These are phyloP conservation scores for Bradysia coprophila DNA, from an alignment of 1,140 invertebrate genomes.

Conservation along the genomic window DNA sequence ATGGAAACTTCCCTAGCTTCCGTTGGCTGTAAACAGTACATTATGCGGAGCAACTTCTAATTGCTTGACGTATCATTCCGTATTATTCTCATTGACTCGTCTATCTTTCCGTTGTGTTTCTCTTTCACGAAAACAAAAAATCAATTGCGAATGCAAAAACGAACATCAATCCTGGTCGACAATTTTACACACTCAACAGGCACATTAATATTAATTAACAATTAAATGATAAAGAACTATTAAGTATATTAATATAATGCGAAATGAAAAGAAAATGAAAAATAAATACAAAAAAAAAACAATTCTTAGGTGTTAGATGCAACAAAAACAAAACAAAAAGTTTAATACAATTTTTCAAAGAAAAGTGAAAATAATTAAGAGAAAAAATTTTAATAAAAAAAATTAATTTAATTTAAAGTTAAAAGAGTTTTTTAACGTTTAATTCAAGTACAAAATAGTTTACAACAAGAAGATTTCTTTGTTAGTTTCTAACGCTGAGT, in stretches of 20 bases:
- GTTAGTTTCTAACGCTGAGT: background rate
- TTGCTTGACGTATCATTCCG: too few species aligned
- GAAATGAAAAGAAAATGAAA: background rate
- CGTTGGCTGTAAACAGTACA: too few species aligned
- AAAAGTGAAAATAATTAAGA: background rate
- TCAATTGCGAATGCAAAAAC: too few species aligned
- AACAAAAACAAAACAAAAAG: background rate
- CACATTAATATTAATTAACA: background rate
- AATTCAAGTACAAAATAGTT: background rate
- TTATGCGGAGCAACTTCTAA: too few species aligned
- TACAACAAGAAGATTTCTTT: background rate
- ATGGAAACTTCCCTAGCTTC: too few species aligned
- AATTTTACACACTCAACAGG: background rate
- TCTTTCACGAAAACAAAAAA: too few species aligned
- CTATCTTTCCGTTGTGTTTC: too few species aligned
- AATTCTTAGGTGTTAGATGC: background rate
- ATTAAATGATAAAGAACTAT: background rate
- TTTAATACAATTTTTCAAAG: background rate
- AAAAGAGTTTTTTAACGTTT: background rate
- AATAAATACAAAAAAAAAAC: background rate
- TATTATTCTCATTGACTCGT: too few species aligned
- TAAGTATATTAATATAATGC: background rate
- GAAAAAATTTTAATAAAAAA: background rate
- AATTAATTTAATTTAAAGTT: background rate
- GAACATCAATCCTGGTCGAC: background rate